Evolutionary conservation across 2,888 invertebrate genomes (phyloP).

Genomic region (Apamea sordens): DNA sequence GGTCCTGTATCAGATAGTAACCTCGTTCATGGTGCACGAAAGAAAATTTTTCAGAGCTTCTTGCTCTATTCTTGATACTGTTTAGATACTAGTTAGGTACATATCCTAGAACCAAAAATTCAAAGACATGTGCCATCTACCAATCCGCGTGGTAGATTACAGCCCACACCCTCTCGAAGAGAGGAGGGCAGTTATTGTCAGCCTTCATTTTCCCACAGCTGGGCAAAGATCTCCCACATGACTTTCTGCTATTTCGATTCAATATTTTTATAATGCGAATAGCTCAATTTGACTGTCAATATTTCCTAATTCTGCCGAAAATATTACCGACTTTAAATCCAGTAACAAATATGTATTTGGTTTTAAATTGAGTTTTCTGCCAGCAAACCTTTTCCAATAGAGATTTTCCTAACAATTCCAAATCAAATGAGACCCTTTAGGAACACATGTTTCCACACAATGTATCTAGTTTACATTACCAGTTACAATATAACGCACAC

Average conservation of each 20-base stretch:
- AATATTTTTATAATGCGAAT: not conserved
- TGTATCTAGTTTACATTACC: conserved; percentile 6
- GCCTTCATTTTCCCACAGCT: not conserved
- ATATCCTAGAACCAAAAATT: too few species aligned
- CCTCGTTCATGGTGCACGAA: not conserved
- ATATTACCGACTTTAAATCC: not conserved
- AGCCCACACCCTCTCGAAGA: not conserved
- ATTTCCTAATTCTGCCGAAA: not conserved
- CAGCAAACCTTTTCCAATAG: not conserved
- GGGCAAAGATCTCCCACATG: too few species aligned
- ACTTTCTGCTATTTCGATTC: not conserved
- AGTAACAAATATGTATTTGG: not conserved
- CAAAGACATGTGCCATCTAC: not conserved
- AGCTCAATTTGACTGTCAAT: not conserved
- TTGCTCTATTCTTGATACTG: too few species aligned
- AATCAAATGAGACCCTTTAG: not conserved
- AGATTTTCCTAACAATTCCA: not conserved
- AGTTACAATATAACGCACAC: conserved; percentile 20
- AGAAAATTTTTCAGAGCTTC: too few species aligned
- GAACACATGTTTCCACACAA: not conserved
- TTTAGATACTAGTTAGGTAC: too few species aligned
- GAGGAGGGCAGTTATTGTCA: not conserved
- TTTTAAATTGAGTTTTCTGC: not conserved
- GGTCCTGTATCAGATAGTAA: not conserved
- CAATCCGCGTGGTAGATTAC: not conserved